Percentiles rank a stretch among this genome's conserved stretches.
Evolutionary conservation across 1,140 invertebrate species (phyloP).

Genomic region (Choristoneura fumiferana): DNA sequence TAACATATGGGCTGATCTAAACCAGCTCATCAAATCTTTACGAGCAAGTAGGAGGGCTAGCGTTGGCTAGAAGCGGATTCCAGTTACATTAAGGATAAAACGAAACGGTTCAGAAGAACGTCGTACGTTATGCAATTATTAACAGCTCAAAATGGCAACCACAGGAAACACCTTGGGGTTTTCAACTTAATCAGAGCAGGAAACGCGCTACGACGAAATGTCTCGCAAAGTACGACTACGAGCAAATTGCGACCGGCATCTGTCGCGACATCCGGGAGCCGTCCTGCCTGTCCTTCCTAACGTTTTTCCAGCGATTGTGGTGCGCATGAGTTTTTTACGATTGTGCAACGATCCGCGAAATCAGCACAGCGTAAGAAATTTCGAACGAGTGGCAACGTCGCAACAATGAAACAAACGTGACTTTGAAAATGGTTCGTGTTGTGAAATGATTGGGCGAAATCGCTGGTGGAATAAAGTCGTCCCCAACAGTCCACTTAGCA

Average conservation of each 20-base stretch:
- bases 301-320: conserved; percentile 25
- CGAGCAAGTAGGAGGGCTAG: too few species aligned
- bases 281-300: conserved; percentile 36
- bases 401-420: conserved; percentile 22
- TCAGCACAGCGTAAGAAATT: conserved; percentile 25
- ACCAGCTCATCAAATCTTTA: too few species aligned
- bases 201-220: conserved; percentile 21
- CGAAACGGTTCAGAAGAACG: background rate
- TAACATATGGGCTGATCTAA: too few species aligned
- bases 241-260: conserved; percentile 11
- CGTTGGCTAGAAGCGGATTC: too few species aligned
- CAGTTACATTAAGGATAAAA: background rate
- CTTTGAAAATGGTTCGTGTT: conserved; percentile 18
- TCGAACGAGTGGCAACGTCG: conserved; percentile 27
- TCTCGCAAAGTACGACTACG: background rate
- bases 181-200: conserved; percentile 24
- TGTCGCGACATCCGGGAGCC: conserved; percentile 39
- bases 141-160: background rate
- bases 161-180: conserved; percentile 22
- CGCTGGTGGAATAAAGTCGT: background rate
- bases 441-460: conserved; percentile 15
- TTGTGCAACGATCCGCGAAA: conserved; percentile 31
- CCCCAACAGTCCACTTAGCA: background rate
- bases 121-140: conserved; percentile 1
- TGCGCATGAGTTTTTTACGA: conserved; percentile 26